Percentiles rank a stretch among this genome's conserved stretches.
phyloP scores from a whole-genome alignment of 1,140 invertebrate species.

The Armadillidium nasatum region DNA sequence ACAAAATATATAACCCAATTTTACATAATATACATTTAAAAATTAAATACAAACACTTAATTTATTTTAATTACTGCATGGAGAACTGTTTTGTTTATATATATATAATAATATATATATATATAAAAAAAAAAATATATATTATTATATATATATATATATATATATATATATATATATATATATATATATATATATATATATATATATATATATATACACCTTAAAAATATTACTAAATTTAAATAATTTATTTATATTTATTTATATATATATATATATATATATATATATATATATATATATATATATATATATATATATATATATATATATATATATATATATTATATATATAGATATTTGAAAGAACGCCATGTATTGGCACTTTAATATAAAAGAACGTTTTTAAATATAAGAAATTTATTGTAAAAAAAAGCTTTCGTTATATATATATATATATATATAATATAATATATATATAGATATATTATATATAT shows the following conservation, averaged over 20 bases:
- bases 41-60: too few relatives aligned
- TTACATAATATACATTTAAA: too few relatives aligned
- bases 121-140: not conserved
- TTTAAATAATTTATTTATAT: conserved; percentile 20
- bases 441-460: conserved; percentile 11
- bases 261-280: conserved; percentile 30
- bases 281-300: conserved; percentile 21
- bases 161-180: not conserved
- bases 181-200: not conserved
- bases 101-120: not conserved
- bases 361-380: too few relatives aligned
- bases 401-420: too few relatives aligned
- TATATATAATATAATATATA: not conserved
- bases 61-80: too few relatives aligned
- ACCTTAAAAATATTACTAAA: conserved; percentile 61
- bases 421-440: too few relatives aligned
- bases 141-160: not conserved
- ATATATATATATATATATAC: not conserved
- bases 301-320: too few relatives aligned
- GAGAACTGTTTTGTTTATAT: too few relatives aligned
- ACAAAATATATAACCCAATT: too few relatives aligned
- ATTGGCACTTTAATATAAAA: too few relatives aligned
- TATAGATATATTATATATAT: not conserved
- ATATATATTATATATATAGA: too few relatives aligned
- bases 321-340: too few relatives aligned